Conservation (phyloP, 2,888 invertebrate genomes). For the Cremastinae sp. region DNA sequence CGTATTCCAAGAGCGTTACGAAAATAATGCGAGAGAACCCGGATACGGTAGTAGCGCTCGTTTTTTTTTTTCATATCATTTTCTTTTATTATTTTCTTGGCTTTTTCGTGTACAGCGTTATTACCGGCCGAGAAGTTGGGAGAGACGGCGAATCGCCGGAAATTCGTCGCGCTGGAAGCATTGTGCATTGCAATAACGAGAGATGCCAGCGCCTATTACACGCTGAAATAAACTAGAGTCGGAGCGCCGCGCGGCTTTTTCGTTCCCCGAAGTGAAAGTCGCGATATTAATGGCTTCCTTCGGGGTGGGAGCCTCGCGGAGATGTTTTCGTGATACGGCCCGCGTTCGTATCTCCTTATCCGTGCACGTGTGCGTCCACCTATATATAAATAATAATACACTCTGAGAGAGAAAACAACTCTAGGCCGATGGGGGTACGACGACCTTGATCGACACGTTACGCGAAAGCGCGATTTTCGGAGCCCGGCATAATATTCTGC, state of each 20-base stretch:
- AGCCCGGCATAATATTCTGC: conserved; percentile 27
- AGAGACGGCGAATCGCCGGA: conserved; percentile 28
- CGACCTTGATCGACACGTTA: conserved; percentile 63
- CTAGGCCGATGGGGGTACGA: conserved; percentile 55
- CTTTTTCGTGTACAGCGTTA: too few species aligned
- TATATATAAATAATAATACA: conserved; percentile 16
- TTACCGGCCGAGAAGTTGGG: not conserved
- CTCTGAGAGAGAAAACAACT: conserved; percentile 53
- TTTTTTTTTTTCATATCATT: too few species aligned
- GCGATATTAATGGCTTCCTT: conserved; percentile 60
- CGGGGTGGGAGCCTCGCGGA: conserved; percentile 36
- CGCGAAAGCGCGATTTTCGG: conserved; percentile 51
- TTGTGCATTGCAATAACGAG: conserved; percentile 14
- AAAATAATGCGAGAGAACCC: too few species aligned
- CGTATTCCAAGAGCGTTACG: too few species aligned
- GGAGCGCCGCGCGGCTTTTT: conserved; percentile 24
- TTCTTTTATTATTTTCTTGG: too few species aligned
- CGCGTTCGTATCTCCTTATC: not conserved
- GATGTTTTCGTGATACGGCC: conserved; percentile 57
- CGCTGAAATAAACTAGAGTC: conserved; percentile 32
- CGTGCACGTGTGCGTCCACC: not conserved
- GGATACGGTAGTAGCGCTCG: too few species aligned
- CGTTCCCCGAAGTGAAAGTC: conserved; percentile 63
- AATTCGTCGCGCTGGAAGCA: conserved; percentile 26
- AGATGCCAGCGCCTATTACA: conserved; percentile 25